Evolutionary conservation across 2,888 invertebrate species (phyloP), one percentile per base, ranked within the genome.

Genomic region (Melipona bicolor): DNA sequence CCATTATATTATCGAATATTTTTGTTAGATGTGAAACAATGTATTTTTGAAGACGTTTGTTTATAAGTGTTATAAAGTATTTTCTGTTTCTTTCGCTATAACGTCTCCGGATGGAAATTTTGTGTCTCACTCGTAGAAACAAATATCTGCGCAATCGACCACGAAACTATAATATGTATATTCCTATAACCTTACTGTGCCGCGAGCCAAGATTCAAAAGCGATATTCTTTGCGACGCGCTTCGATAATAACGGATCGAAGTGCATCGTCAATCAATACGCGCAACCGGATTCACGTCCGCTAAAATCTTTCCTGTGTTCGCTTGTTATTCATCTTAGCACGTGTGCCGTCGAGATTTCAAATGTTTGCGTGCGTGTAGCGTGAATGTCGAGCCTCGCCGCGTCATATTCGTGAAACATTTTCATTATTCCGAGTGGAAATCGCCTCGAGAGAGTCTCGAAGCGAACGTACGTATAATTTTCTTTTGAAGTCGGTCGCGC

Each of bases 251-350:
- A 43, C 43, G 75, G 59, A 83, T 77, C 70, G 78, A 81, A 79
- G 79, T 79, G 83, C 89, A 88, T 89, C 77, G 79, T 81, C 85
- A 68, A 81, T 85, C 77, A 24, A 56, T 84, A 72, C 43, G 43
- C 43, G 43, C 77, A 86, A 79, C 72, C 75, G 81, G 76, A 77
- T 76, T 74, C 49, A 69, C 59, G 78, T 65, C 43, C 89, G 90
- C 91, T 93, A 93, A 94, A 93, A 93, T 92, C 91, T 90, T 94
- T 93, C 91, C 89, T 91, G 87, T 93, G 94, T 93, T 92, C 90
- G 90, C 89, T 94, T 91, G 92, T 93, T 93, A 91, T 93, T 93
- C 93, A 90, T 91, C 93, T 94, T 93, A 93, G 93, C 94, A 93
- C 90, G 90, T 87, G 85, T 79, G 86, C 86, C 88, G 84, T 50